A percentile compares a stretch with the other conserved stretches of the same genome.
phyloP scores from a whole-genome alignment of 2,888 invertebrate genomes.

The Iphiclides podalirius region DNA sequence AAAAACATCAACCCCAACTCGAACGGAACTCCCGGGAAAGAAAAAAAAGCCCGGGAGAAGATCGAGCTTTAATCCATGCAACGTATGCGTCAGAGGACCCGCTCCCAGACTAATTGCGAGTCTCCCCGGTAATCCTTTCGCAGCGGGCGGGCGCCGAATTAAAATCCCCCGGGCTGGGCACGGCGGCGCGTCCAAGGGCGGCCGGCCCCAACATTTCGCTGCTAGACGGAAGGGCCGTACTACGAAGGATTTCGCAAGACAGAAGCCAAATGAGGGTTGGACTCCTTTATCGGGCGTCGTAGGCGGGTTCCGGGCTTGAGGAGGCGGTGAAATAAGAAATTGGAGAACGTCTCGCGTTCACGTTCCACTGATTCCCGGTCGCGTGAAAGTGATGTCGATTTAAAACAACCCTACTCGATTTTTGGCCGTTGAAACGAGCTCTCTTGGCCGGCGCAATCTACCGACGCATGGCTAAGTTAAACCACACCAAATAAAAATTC shows the following conservation, averaged over 20 bases:
- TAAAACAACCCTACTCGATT: too few species aligned
- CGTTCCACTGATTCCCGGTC: too few species aligned
- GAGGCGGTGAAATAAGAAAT: background rate
- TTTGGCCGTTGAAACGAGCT: too few species aligned
- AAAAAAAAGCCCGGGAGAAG: too few species aligned
- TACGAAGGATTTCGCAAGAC: conserved; percentile 71
- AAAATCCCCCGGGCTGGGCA: conserved; percentile 65
- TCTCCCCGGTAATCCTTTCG: conserved; percentile 70
- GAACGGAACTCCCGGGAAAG: too few species aligned
- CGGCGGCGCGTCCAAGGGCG: conserved; percentile 33
- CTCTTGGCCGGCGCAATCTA: too few species aligned
- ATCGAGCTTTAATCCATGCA: conserved; percentile 11
- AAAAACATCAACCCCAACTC: too few species aligned
- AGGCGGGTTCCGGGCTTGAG: conserved; percentile 31
- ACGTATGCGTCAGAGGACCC: conserved; percentile 5
- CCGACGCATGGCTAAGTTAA: too few species aligned
- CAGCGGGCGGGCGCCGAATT: conserved; percentile 75
- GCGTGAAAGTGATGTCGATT: background rate
- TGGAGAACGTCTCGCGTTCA: too few species aligned
- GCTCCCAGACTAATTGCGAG: conserved; percentile 63
- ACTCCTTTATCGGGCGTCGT: conserved; percentile 60
- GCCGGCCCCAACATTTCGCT: background rate
- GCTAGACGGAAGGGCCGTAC: too few species aligned
- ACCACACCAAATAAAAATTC: too few species aligned
- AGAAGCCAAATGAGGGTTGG: conserved; percentile 63